Percentiles rank a stretch among this genome's conserved stretches.
Evolutionary conservation across 1,140 invertebrate genomes (phyloP).

Genomic region (Batillaria attramentaria): DNA sequence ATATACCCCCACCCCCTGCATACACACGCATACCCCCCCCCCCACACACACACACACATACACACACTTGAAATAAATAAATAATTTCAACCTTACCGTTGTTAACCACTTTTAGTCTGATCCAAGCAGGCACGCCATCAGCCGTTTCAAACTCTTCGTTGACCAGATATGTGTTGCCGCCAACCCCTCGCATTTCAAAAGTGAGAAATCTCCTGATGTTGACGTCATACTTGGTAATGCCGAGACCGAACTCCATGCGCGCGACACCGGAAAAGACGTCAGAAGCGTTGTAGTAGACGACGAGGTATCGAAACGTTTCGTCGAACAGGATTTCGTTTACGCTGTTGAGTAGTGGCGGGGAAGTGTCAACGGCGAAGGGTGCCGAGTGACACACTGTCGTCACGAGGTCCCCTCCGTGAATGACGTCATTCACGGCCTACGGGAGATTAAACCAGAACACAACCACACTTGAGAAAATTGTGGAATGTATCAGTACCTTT

Average conservation of each 20-base stretch:
- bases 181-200: slow-evolving; percentile 39
- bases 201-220: slow-evolving; percentile 49
- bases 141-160: slow-evolving; percentile 50
- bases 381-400: slow-evolving; percentile 59
- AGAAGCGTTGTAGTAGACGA: slow-evolving; percentile 51
- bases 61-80: neutral
- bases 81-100: slow-evolving; percentile 41
- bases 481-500: no score
- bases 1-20: no score
- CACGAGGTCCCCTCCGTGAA: slow-evolving; percentile 58
- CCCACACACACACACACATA: no score
- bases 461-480: no score
- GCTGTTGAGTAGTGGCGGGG: slow-evolving; percentile 49
- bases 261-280: slow-evolving; percentile 49
- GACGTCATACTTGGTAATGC: slow-evolving; percentile 58
- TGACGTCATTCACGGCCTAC: slow-evolving; percentile 56
- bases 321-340: slow-evolving; percentile 55
- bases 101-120: slow-evolving; percentile 51
- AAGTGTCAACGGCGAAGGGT: slow-evolving; percentile 55
- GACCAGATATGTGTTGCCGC: slow-evolving; percentile 47
- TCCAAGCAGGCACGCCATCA: slow-evolving; percentile 51
- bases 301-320: slow-evolving; percentile 56
- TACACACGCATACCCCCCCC: no score
- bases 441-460: no score
- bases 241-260: slow-evolving; percentile 55